phyloP scores from a whole-genome alignment of 2,888 invertebrate species.

The Parnassius mnemosyne region DNA sequence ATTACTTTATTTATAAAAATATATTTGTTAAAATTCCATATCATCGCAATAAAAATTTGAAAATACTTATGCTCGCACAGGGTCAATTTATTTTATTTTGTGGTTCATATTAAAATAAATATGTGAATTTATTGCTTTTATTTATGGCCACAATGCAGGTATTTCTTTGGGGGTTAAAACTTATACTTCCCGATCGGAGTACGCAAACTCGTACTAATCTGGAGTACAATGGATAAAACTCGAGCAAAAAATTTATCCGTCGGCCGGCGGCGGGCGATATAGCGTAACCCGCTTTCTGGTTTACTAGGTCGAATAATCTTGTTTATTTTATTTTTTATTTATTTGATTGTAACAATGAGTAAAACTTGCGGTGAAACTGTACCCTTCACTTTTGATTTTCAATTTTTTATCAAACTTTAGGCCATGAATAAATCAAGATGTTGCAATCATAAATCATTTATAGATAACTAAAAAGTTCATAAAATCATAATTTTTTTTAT shows the following conservation, averaged over 20 bases:
- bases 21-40: no score
- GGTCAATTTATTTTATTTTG: no score
- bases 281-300: slow-evolving; percentile 56
- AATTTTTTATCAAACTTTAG: slow-evolving; percentile 27
- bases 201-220: slow-evolving; percentile 2
- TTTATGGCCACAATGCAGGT: no score
- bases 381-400: slow-evolving; percentile 52
- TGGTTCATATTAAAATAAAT: no score
- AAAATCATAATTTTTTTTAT: slow-evolving; percentile 3
- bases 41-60: no score
- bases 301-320: slow-evolving; percentile 68
- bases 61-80: no score
- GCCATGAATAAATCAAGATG: slow-evolving; percentile 17
- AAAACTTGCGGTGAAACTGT: slow-evolving; percentile 61
- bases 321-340: slow-evolving; percentile 56
- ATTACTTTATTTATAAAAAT: no score
- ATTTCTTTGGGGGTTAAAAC: background rate
- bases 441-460: no score
- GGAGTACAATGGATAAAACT: slow-evolving; percentile 45
- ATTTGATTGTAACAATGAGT: slow-evolving; percentile 44
- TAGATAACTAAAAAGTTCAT: no score
- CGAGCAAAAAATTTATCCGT: slow-evolving; percentile 54
- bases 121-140: background rate
- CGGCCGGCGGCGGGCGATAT: slow-evolving; percentile 45
- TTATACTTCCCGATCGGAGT: slow-evolving; percentile 30